Conservation (phyloP, 35 echinoderm and acorn worm species). For the Diadema setosum region DNA sequence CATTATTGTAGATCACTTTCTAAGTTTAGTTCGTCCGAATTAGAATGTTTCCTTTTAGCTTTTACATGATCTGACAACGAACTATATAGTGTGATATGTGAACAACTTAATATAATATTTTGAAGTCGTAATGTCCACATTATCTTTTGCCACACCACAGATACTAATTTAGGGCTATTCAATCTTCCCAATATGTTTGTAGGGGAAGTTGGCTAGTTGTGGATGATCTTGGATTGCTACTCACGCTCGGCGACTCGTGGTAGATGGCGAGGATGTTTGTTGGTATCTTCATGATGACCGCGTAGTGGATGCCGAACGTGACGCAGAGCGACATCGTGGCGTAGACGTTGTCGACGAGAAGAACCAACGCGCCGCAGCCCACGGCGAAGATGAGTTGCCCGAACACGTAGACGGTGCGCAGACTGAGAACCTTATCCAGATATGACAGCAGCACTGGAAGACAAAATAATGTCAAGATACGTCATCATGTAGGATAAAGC, state of each 20-base stretch:
- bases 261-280: conserved; percentile 56
- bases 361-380: conserved; percentile 48
- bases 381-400: conserved; percentile 75
- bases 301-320: conserved; percentile 59
- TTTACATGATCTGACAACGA: too few species aligned
- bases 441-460: background rate
- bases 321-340: conserved; percentile 51
- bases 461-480: too few species aligned
- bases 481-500: too few species aligned
- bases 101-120: too few species aligned
- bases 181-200: background rate
- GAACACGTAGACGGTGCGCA: conserved; percentile 61
- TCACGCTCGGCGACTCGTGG: conserved; percentile 62
- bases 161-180: background rate
- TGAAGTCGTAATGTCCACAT: too few species aligned
- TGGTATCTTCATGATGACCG: conserved; percentile 52
- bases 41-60: too few species aligned
- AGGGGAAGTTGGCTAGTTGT: background rate
- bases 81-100: too few species aligned
- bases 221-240: background rate
- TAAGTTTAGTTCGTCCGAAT: too few species aligned
- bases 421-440: background rate
- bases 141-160: background rate
- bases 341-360: conserved; percentile 13
- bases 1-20: too few species aligned